Conservation (phyloP, 2,797 vertebrate species). For the Rhadinocentrus ornatus region DNA sequence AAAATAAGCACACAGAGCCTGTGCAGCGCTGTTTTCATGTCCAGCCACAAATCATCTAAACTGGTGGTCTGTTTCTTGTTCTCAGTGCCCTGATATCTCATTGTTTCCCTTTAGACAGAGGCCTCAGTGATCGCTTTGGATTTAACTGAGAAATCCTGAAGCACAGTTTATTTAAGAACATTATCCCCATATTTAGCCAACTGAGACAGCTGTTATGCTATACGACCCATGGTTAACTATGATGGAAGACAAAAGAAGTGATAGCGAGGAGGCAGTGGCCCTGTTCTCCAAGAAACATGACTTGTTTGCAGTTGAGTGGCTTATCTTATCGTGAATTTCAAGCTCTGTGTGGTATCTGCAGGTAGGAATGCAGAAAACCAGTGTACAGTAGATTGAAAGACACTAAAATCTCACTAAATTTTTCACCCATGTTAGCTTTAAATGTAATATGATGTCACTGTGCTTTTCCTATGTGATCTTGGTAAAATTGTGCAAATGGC, state of each 20-base stretch:
- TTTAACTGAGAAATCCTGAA: conserved; percentile 31
- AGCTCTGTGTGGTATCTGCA: conserved; percentile 49
- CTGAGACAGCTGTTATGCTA: conserved; percentile 13
- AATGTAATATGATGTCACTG: background rate
- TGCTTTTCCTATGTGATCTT: background rate
- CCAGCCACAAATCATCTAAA: background rate
- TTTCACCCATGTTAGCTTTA: background rate
- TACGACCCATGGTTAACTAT: conserved; percentile 10
- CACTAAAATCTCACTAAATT: background rate
- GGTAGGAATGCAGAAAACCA: conserved; percentile 21
- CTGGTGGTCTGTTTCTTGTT: conserved; percentile 13
- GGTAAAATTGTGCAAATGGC: background rate
- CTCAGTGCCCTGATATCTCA: background rate
- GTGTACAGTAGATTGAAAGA: conserved; percentile 3
- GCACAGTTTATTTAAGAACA: conserved; percentile 27
- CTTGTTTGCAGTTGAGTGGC: conserved; percentile 34
- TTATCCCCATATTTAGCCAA: conserved; percentile 51
- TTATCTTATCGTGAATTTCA: conserved; percentile 68
- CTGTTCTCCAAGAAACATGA: conserved; percentile 38
- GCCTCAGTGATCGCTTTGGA: conserved; percentile 12
- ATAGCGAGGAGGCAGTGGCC: conserved; percentile 26
- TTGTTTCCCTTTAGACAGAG: conserved; percentile 9
- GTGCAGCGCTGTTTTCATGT: background rate
- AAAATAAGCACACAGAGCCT: conserved; percentile 10
- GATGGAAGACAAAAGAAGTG: conserved; percentile 50